phyloP scores from a whole-genome alignment of 2,797 vertebrate genomes.

The Spinibarbus caldwelli region DNA sequence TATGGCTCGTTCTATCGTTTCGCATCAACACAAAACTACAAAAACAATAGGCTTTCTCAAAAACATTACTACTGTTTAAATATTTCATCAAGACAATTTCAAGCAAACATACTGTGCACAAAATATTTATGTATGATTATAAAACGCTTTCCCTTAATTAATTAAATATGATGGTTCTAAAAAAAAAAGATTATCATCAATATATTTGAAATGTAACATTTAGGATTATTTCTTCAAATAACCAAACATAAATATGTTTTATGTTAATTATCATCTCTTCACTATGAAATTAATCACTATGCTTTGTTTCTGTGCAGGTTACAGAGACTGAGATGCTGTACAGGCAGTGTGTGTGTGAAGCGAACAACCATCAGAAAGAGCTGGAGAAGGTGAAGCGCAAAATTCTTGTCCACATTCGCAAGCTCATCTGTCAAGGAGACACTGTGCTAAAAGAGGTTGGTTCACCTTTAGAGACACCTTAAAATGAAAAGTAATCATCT shows the following conservation, averaged over 20 bases:
- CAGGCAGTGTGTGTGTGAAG: conserved; percentile 79
- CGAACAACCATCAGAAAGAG: conserved; percentile 80
- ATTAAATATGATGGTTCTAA: background rate
- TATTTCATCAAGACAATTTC: background rate
- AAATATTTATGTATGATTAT: background rate
- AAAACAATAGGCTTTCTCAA: background rate
- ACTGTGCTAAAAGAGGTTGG: conserved; percentile 88
- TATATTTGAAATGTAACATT: background rate
- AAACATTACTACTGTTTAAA: no score
- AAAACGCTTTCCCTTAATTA: background rate
- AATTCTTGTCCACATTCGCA: conserved; percentile 88
- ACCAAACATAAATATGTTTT: background rate
- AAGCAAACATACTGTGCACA: background rate
- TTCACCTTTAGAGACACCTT: background rate
- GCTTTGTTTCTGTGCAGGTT: conserved; percentile 67
- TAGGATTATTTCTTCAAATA: background rate
- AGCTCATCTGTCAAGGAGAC: conserved; percentile 91
- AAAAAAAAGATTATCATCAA: background rate
- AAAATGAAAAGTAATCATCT: background rate
- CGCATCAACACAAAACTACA: background rate
- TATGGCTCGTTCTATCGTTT: background rate
- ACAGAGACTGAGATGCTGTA: conserved; percentile 82
- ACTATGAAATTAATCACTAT: background rate
- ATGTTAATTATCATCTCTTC: background rate
- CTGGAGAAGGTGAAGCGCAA: conserved; percentile 84